phyloP scores from a whole-genome alignment of 2,113 vertebrate genomes.

The Nettapus auritus region DNA sequence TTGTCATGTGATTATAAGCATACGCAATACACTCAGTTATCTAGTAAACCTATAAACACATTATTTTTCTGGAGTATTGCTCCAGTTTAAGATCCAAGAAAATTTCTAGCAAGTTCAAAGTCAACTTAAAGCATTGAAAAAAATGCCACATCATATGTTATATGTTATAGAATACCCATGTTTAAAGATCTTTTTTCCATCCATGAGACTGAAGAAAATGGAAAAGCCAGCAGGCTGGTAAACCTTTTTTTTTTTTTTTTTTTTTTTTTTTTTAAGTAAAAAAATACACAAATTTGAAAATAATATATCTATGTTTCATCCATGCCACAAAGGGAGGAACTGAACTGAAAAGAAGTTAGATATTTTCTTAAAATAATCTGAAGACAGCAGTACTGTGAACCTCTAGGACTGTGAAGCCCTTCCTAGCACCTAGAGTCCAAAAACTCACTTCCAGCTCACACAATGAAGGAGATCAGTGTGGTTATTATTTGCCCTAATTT shows the following conservation, averaged over 20 bases:
- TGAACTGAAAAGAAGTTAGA: not conserved
- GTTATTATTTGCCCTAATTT: not conserved
- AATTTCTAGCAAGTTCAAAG: not conserved
- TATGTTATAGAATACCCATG: not conserved
- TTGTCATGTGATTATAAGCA: not conserved
- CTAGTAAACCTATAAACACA: accelerated
- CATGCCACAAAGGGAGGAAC: not conserved
- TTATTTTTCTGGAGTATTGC: not conserved
- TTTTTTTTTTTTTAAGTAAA: not conserved
- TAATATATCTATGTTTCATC: not conserved
- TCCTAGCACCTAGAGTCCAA: not conserved
- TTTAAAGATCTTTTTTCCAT: not conserved
- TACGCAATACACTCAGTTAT: not conserved
- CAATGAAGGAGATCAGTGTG: not conserved
- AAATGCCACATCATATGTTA: not conserved
- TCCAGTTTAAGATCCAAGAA: not conserved
- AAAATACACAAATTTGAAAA: not conserved
- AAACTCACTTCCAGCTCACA: not conserved
- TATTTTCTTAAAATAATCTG: not conserved
- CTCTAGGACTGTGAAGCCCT: not conserved
- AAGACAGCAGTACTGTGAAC: not conserved
- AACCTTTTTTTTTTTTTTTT: not conserved
- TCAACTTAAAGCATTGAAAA: not conserved
- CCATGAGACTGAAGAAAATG: not conserved
- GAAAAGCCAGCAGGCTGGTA: not conserved